phyloP scores from a whole-genome alignment of 2,113 vertebrate species.

The Corvus hawaiiensis region DNA sequence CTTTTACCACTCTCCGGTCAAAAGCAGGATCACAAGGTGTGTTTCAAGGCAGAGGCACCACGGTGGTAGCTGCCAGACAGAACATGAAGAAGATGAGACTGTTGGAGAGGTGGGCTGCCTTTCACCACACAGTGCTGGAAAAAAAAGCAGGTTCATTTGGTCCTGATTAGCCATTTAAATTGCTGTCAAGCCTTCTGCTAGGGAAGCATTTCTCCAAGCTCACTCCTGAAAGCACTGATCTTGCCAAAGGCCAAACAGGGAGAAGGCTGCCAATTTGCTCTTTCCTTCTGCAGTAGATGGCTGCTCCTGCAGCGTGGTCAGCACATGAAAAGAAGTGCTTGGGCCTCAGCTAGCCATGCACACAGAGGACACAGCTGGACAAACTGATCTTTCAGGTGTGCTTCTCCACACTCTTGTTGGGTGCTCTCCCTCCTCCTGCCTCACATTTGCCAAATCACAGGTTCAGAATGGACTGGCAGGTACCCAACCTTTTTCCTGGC shows the following conservation, averaged over 20 bases:
- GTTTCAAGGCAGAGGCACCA: background rate
- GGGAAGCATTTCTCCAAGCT: background rate
- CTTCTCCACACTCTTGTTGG: background rate
- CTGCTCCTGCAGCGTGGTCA: background rate
- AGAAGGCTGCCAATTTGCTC: background rate
- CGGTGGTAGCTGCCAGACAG: background rate
- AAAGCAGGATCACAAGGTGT: background rate
- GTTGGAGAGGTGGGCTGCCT: background rate
- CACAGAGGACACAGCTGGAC: background rate
- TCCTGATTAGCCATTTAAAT: background rate
- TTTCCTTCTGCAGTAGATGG: background rate
- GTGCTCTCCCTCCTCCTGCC: background rate
- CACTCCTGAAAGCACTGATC: background rate
- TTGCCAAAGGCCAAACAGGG: background rate
- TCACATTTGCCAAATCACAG: background rate
- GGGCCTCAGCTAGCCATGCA: background rate
- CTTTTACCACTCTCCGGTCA: background rate
- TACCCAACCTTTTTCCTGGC: background rate
- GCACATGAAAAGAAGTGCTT: fast-evolving
- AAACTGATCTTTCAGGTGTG: background rate
- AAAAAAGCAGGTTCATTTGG: background rate
- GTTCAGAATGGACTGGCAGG: background rate
- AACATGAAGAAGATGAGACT: background rate
- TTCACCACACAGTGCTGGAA: background rate
- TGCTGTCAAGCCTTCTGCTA: background rate